These are phyloP conservation scores for Jaculus jaculus DNA, from an alignment of 2,113 vertebrate genomes.

Conservation along the genomic window DNA sequence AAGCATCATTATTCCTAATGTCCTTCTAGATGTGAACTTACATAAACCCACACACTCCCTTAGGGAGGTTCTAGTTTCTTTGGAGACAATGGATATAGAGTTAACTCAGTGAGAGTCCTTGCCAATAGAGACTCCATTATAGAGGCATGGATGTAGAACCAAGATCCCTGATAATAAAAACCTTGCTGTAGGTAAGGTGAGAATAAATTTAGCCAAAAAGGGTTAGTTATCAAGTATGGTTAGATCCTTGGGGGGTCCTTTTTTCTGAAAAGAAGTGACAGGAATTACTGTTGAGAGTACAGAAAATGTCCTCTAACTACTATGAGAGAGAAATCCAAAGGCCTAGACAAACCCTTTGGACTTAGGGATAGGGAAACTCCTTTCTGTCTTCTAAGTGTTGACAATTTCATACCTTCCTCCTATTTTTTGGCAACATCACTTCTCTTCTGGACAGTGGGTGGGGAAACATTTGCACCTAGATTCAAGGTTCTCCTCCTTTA, in stretches of 20 bases:
- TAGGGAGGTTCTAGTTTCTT: not conserved
- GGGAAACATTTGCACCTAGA: not conserved
- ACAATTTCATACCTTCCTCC: not conserved
- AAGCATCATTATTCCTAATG: too few relatives aligned
- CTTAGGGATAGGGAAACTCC: not conserved
- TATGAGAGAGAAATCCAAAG: not conserved
- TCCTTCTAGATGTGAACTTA: not conserved
- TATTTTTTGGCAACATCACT: too few relatives aligned
- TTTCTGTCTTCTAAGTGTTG: constrained; percentile 2
- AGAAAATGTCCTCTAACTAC: not conserved
- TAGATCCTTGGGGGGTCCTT: not conserved
- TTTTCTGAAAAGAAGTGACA: not conserved
- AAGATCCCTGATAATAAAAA: not conserved
- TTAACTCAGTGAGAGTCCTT: not conserved
- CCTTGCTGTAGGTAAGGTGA: not conserved
- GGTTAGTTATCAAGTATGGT: not conserved
- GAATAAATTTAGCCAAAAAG: not conserved
- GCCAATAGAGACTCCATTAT: not conserved
- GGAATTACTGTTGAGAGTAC: not conserved
- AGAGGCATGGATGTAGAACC: not conserved
- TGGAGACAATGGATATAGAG: not conserved
- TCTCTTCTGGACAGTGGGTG: not conserved
- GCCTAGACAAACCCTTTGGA: not conserved
- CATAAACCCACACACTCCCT: not conserved
- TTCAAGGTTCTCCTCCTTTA: not conserved